A percentile compares a stretch with the other conserved stretches of the same genome.
Evolutionary conservation across 1,140 invertebrate species (phyloP).

Genomic region (Cryptotermes secundus): DNA sequence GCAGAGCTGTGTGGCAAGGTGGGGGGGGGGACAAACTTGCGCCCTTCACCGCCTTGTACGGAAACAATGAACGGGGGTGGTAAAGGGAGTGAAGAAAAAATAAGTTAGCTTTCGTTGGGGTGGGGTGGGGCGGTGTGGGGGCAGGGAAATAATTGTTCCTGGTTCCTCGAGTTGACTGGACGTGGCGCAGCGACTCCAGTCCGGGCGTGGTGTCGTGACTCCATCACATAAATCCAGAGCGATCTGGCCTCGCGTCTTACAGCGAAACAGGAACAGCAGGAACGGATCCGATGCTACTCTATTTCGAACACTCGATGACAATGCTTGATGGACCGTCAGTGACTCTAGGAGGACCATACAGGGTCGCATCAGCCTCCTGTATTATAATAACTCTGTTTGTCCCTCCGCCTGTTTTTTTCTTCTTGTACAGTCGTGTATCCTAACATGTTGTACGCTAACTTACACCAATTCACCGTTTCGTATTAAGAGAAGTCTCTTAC

Average conservation of each 20-base stretch:
- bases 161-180: background rate
- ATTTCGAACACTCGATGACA: background rate
- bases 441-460: background rate
- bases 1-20: background rate
- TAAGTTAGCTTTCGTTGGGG: background rate
- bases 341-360: background rate
- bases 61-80: constrained; percentile 25
- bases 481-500: too few species aligned
- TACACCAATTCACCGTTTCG: too few species aligned
- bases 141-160: background rate
- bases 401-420: background rate
- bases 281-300: background rate
- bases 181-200: background rate
- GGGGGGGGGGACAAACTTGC: background rate
- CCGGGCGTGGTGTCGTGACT: background rate
- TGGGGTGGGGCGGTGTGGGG: background rate
- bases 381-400: constrained; percentile 16
- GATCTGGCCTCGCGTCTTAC: background rate
- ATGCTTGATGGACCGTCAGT: background rate
- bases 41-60: constrained; percentile 19
- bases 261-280: background rate
- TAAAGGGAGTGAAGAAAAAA: constrained; percentile 11
- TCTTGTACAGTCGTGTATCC: background rate
- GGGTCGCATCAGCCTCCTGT: background rate
- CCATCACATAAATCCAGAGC: background rate